Evolutionary conservation across 2,888 invertebrate species (phyloP), one percentile per base, ranked within the genome.

Genomic region (Drosophila antonietae): DNA sequence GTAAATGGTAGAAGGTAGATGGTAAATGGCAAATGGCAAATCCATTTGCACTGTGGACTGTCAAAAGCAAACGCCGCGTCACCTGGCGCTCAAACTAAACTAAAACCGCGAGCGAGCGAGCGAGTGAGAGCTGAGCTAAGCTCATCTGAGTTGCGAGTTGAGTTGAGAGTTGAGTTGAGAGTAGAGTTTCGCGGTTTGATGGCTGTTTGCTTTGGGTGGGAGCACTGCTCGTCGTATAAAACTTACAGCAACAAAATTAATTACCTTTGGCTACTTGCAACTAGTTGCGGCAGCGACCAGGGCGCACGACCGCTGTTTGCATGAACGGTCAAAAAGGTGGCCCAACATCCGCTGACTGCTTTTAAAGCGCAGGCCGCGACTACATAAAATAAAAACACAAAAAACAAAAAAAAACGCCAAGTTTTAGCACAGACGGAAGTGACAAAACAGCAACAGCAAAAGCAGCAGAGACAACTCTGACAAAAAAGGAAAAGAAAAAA

Each of bases 241-340:
- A 86, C 81, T 86, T 88, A 60, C 73, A 79, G 82, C 80, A 86
- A 82, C 83, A 90, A 90, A 90, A 90, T 90, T 90, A 90, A 90
- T 90, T 90, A 90, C 88, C 90, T 90, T 90, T 88, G 87, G 91
- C 90, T 88, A 90, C 88, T 88, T 88, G 75, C 86, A 88, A 83
- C 88, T 83, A 73, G 80, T 73, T 79, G 82, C 65, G 78, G 83
- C 63, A 20, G n/a, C 33, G 14, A 14, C 8, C 9, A 4, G 39
- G 55, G 6, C 47, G 6, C 31, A 20, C 49, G 33, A 28, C 43
- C 61, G 62, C 79, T 63, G 76, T 79, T 79, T 79, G 73, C 78
- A 79, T 75, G 75, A 79, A 37, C 44, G 60, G 56, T 67, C 68
- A 69, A 76, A 79, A 81, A 78, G 78, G 85, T 78, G 73, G 80